These are phyloP conservation scores for Paelopatides confundens DNA, from an alignment of 53 echinoderm and acorn worm genomes.

Conservation along the genomic window DNA sequence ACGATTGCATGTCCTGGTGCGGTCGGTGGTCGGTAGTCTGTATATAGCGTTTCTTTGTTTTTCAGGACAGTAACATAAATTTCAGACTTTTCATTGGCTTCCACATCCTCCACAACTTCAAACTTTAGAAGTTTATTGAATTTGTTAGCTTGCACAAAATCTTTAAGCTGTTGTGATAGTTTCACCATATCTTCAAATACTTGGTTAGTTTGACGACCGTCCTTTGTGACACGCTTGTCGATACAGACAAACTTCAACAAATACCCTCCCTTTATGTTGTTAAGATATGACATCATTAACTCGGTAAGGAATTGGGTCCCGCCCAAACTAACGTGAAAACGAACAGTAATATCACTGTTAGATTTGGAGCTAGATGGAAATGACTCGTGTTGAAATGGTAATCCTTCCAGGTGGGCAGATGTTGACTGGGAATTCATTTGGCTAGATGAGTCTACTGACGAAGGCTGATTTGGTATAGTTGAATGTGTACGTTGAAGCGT, in stretches of 20 bases:
- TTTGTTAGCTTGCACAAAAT: slow-evolving; percentile 44
- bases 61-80: not conserved
- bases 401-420: too few species aligned
- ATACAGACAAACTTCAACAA: not conserved
- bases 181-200: not conserved
- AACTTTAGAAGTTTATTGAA: not conserved
- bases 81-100: slow-evolving; percentile 7
- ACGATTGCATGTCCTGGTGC: slow-evolving; percentile 41
- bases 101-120: slow-evolving; percentile 29
- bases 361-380: too few species aligned
- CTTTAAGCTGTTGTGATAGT: slow-evolving; percentile 28
- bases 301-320: not conserved
- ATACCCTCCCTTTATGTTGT: not conserved
- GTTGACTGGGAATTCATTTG: too few species aligned
- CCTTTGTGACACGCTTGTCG: too few species aligned
- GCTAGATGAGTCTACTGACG: too few species aligned
- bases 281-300: not conserved
- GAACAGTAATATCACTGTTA: not conserved
- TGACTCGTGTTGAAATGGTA: too few species aligned
- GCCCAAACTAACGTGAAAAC: not conserved
- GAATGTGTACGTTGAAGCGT: too few species aligned
- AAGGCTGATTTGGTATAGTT: too few species aligned
- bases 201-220: not conserved
- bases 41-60: not conserved
- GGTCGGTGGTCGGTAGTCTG: slow-evolving; percentile 58